Evolutionary conservation across 1,140 invertebrate species (phyloP), one percentile per base, ranked within the genome.

Genomic region (Papilio machaon): DNA sequence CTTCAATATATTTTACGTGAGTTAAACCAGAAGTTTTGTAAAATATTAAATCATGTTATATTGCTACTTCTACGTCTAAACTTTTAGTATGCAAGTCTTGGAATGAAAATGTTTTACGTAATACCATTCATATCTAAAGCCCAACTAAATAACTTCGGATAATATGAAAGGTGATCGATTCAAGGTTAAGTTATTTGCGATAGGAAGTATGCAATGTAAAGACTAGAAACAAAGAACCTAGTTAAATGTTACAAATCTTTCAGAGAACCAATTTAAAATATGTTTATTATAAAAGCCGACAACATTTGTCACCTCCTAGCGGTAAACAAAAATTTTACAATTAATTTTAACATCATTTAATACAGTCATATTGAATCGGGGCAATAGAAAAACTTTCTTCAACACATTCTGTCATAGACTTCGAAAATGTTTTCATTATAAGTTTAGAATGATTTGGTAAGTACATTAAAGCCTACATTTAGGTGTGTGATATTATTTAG

Each of bases 171-270:
- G 64, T 70, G 64, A 35, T 70, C 64, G 11, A 70, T 35, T 13
- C 64, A 70, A 70, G 64, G 64, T 70, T 70, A 70, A 70, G 64
- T 23, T 70, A 70, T 70, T 70, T 70, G 64, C 4, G 64, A 70
- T 38, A 35, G 64, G 13, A 70, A 38, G 13, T 3, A 13, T 11
- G 23, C 23, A 30, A 64, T 64, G 2, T 35, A 30, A 30, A 35
- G 30, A 70, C 23, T 35, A 70, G 30, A 70, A 70, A 70, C 30
- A 70, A 70, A 70, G 19, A 64, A 64, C 23, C 10, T 19, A 8
- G 19, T 23, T 8, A 8, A 30, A 3, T 30, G 23, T 30, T 17
- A 70, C 11, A 17, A 70, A 17, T 17, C 23, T 0, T 35, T 70
- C 11, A 64, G 13, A 35, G 13, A 7, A 70, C 30, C 13, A 70